Percentiles rank a stretch among this genome's conserved stretches.
Evolutionary conservation across 1,140 invertebrate genomes (phyloP).

Genomic region (Drosophila pandora): DNA sequence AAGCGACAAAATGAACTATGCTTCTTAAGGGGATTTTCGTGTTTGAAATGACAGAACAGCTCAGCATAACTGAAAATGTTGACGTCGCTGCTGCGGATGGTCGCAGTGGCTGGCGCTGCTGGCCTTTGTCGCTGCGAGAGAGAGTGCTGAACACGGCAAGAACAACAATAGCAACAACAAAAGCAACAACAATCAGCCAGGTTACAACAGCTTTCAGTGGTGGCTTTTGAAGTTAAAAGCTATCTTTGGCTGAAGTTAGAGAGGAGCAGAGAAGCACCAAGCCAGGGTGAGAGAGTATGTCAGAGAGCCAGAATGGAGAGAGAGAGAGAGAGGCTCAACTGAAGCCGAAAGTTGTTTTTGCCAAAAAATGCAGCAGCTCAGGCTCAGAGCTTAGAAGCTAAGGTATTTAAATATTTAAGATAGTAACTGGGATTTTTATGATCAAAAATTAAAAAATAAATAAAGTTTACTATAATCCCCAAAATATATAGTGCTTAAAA

Average conservation of each 20-base stretch:
- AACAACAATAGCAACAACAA: too few species aligned
- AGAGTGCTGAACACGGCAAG: conserved; percentile 32
- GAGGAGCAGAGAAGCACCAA: conserved; percentile 2
- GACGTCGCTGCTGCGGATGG: conserved; percentile 57
- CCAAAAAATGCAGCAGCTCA: conserved; percentile 48
- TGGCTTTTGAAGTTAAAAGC: conserved; percentile 68
- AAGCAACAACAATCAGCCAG: conserved; percentile 37
- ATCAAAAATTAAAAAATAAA: too few species aligned
- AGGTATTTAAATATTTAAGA: conserved; percentile 1
- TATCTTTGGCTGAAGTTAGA: not conserved
- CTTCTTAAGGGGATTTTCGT: conserved; percentile 60
- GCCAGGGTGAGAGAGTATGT: conserved; percentile 5
- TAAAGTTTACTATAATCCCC: too few species aligned
- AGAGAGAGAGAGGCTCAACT: conserved; percentile 3
- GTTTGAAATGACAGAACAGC: conserved; percentile 79
- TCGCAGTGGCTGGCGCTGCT: conserved; percentile 18
- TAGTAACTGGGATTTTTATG: too few species aligned
- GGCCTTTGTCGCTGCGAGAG: conserved; percentile 21
- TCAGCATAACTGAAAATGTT: conserved; percentile 79
- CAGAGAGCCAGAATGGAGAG: not conserved
- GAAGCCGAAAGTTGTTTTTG: conserved; percentile 52
- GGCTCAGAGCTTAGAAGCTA: conserved; percentile 43
- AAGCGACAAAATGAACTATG: conserved; percentile 52
- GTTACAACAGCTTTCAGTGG: conserved; percentile 68
- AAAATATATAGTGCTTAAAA: too few species aligned